Base-by-base conservation (phyloP, 2,113 vertebrate genomes). In the Microtus pennsylvanicus region DNA sequence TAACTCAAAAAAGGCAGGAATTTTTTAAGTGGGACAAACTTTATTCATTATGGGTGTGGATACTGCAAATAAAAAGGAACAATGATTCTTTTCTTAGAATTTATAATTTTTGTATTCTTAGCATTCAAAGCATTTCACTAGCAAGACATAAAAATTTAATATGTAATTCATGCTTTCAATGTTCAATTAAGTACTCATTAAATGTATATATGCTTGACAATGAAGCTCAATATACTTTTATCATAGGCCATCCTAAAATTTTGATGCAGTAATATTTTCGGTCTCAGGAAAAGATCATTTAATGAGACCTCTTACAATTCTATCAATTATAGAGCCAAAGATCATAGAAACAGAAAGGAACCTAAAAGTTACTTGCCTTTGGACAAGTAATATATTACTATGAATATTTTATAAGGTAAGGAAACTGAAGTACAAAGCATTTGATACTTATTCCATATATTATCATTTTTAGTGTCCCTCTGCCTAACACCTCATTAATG, bases 311-410 rank as follows among this genome's bases (percentile, higher is more conserved):
- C 12, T 80, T 88, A 83, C 35, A 14, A 55, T 28, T 95, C 61
- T 93, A 35, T 72, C 80, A 95, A 28, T 96, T 94, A 91, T 69
- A 67, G 35, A 87, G 85, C 61, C 47, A 94, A 96, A 96, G 26
- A 72, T 89, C 17, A n/a, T 67, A 93, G 50, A 89, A 93, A 26
- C 30, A 67, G 38, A 94, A 93, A 70, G 26, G 42, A 94, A 26
- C 1, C 30, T 96, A 63, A 87, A 92, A 96, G 11, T 33, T 55
- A 52, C 76, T 76, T 93, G 35, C 26, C 17, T 91, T 95, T 76
- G 28, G 78, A 85, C 30, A 91, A 22, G 78, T n/a, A 94, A 61
- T 47, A 87, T 87, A 76, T 87, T 89, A 81, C 42, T 86, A 77
- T 74, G 45, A 19, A 94, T 70, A 89, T 95, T 93, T 96, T 78